A percentile compares a stretch with the other conserved stretches of the same genome.
These are phyloP conservation scores for Trachelus iudaicus DNA, from an alignment of 2,888 invertebrate genomes.

Conservation along the genomic window DNA sequence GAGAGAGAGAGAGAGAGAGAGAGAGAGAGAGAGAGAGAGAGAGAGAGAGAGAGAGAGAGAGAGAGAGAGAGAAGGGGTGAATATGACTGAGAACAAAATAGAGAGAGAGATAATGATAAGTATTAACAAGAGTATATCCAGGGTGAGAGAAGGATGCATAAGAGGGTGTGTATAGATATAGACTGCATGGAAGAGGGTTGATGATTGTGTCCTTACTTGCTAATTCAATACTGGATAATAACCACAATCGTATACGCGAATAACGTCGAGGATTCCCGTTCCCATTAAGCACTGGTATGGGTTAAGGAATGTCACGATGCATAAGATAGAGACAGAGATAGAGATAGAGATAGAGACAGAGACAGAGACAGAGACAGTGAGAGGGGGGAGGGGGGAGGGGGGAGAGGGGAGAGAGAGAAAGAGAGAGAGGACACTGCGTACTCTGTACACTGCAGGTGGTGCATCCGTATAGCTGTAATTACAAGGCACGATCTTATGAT, in stretches of 20 bases:
- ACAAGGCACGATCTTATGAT: conserved; percentile 11
- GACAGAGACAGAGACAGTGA: no score
- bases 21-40: conserved; percentile 3
- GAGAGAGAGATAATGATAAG: neutral
- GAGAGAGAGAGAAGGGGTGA: neutral
- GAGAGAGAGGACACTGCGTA: neutral
- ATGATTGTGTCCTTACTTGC: conserved; percentile 15
- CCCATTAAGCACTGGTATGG: neutral
- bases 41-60: neutral
- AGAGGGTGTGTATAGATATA: neutral
- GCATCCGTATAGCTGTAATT: conserved; percentile 9
- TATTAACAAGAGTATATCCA: neutral
- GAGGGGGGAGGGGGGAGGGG: no score
- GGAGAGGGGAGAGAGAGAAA: no score
- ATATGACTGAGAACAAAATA: neutral
- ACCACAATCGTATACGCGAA: neutral
- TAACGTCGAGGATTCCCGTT: neutral
- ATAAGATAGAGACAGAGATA: neutral
- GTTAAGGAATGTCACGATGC: neutral
- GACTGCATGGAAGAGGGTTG: no score
- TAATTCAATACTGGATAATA: conserved; percentile 14
- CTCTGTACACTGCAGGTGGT: neutral
- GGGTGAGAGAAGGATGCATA: neutral
- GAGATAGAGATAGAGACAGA: no score
- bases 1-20: no score